Base-by-base conservation (phyloP, 92 coral and sea anemone species). In the Epizoanthus rinbou region DNA sequence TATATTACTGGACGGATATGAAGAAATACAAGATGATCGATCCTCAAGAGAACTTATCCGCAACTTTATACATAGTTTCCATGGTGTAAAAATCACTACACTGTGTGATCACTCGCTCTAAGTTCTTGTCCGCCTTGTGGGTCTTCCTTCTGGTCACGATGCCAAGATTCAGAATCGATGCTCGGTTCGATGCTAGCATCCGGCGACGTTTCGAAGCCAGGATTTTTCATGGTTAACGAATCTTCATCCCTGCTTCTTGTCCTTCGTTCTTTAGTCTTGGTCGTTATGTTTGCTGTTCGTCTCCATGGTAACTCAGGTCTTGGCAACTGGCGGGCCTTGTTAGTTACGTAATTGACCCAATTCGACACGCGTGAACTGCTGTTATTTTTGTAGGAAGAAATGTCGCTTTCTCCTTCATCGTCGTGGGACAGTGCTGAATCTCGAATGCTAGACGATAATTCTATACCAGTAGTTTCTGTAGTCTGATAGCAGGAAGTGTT, bases 201-300 rank as follows among this genome's bases (percentile, higher is more conserved):
- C 15, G 58, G 57, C n/a, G 41, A 72, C 19, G 39, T 19, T 15
- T 57, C 50, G 13, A 75, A 37, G 18, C 11, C 81, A 10, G 68
- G 68, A 37, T 37, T 37, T 37, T 37, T 37, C 43, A 37, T 37
- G 43, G 43, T 37, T 3, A 37, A 37, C 6, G 43, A 37, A 37
- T 37, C 43, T 37, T 37, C 43, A 6, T 37, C 43, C 0, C 43
- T 37, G 5, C 43, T 37, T 37, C 6, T 37, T 37, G 6, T 37
- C 31, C 31, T 28, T 28, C 31, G 31, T 28, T 28, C 31, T 28
- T 28, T 2, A 11, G 53, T 57, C 43, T 37, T 3, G 43, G 43
- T 37, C 18, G 81, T 75, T 57, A 75, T 75, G 68, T 58, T 53
- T 13, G 81, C 81, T 33, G 53, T 75, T 50, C 24, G 81, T 57